A percentile compares a stretch with the other conserved stretches of the same genome.
Evolutionary conservation across 2,888 invertebrate genomes (phyloP).

Genomic region (Zootermopsis nevadensis): DNA sequence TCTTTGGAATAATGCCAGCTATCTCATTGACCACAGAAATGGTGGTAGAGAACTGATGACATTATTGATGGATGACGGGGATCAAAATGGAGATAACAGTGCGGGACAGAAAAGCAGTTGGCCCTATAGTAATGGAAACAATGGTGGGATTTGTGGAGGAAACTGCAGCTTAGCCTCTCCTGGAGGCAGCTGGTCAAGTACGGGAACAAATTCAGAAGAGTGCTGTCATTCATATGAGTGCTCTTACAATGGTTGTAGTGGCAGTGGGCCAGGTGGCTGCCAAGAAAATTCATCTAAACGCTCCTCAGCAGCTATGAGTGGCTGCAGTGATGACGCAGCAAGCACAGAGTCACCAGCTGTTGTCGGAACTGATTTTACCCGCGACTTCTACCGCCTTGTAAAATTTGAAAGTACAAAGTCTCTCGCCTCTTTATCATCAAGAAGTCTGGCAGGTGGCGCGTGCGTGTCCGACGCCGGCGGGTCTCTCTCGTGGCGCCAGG

Average conservation of each 20-base stretch:
- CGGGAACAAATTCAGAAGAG: slow-evolving; percentile 60
- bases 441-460: slow-evolving; percentile 69
- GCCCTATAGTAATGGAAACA: slow-evolving; percentile 49
- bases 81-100: slow-evolving; percentile 16
- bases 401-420: slow-evolving; percentile 86
- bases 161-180: slow-evolving; percentile 63
- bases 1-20: slow-evolving; percentile 80
- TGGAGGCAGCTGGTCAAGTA: slow-evolving; percentile 72
- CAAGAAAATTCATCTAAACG: slow-evolving; percentile 69
- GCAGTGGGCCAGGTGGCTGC: background rate
- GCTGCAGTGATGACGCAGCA: slow-evolving; percentile 69
- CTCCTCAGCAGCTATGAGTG: slow-evolving; percentile 76
- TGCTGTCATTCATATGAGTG: slow-evolving; percentile 54
- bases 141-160: slow-evolving; percentile 62
- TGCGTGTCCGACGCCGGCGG: slow-evolving; percentile 12
- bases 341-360: slow-evolving; percentile 63
- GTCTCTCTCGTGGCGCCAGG: slow-evolving; percentile 33
- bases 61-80: slow-evolving; percentile 45
- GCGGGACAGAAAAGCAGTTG: slow-evolving; percentile 42
- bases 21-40: slow-evolving; percentile 71
- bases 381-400: slow-evolving; percentile 83
- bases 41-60: slow-evolving; percentile 72
- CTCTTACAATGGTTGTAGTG: slow-evolving; percentile 58
- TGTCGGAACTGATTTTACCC: slow-evolving; percentile 79
- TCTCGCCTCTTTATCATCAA: slow-evolving; percentile 78